Percentiles rank a stretch among this genome's conserved stretches.
These are phyloP conservation scores for Mormyrus lacerda DNA, from an alignment of 2,113 vertebrate species.

Conservation along the genomic window DNA sequence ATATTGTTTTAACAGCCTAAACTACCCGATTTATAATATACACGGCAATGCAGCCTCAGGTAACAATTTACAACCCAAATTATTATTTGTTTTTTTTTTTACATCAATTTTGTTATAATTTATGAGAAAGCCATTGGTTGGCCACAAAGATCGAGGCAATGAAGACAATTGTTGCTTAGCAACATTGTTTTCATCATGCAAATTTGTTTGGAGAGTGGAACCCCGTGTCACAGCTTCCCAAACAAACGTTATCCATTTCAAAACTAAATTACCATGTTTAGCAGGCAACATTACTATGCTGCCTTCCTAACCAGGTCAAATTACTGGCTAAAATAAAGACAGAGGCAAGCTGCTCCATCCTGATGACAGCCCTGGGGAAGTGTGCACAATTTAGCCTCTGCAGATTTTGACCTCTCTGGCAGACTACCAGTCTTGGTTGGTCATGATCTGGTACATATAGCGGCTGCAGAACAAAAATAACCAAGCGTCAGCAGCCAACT, in stretches of 20 bases:
- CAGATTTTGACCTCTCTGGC: background rate
- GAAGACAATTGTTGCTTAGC: background rate
- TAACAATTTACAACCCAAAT: background rate
- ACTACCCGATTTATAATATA: background rate
- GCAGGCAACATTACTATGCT: background rate
- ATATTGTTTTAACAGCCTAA: background rate
- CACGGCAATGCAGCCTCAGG: background rate
- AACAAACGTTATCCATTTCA: background rate
- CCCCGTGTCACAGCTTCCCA: background rate
- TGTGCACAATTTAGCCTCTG: background rate
- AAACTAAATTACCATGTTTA: background rate
- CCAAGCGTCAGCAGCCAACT: background rate
- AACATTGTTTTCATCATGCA: background rate
- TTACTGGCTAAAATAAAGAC: constrained; percentile 24
- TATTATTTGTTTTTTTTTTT: background rate
- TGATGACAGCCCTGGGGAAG: constrained; percentile 13
- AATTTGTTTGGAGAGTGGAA: background rate
- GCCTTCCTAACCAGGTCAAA: background rate
- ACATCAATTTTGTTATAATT: background rate
- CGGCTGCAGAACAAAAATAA: constrained; percentile 10
- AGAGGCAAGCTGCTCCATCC: constrained; percentile 17
- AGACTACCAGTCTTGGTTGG: background rate
- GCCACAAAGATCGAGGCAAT: background rate
- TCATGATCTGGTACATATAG: constrained; percentile 10
- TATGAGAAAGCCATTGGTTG: background rate